Conservation (phyloP, 1,140 invertebrate genomes). For the Neodiprion pinetum region DNA sequence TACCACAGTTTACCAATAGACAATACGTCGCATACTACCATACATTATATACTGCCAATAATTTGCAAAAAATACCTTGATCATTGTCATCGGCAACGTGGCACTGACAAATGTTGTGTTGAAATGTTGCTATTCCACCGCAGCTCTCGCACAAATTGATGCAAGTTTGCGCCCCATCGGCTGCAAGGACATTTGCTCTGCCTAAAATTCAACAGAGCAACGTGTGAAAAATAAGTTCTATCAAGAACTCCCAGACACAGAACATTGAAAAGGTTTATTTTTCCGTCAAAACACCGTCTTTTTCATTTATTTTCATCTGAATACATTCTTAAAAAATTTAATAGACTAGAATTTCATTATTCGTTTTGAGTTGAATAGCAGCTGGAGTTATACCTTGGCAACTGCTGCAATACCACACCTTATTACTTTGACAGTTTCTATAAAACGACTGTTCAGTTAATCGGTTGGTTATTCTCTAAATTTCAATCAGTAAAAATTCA, state of each 20-base stretch:
- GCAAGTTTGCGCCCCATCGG: conserved; percentile 28
- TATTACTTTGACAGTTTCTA: no score
- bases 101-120: conserved; percentile 31
- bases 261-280: background rate
- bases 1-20: background rate
- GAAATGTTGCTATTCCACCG: conserved; percentile 23
- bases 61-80: conserved; percentile 21
- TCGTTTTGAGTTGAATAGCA: background rate
- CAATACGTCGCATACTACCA: background rate
- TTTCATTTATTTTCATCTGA: no score
- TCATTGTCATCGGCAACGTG: conserved; percentile 22
- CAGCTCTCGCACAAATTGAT: conserved; percentile 27
- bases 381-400: background rate
- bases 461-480: no score
- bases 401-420: no score
- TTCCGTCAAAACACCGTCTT: background rate
- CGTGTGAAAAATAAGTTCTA: background rate
- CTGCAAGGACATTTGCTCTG: conserved; percentile 7
- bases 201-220: conserved; percentile 19
- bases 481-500: no score
- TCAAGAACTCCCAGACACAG: background rate
- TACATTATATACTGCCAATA: background rate
- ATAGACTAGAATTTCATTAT: background rate
- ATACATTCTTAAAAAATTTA: background rate
- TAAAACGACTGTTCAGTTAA: no score